phyloP scores from a whole-genome alignment of 2,113 vertebrate species.

The Trachemys scripta region DNA sequence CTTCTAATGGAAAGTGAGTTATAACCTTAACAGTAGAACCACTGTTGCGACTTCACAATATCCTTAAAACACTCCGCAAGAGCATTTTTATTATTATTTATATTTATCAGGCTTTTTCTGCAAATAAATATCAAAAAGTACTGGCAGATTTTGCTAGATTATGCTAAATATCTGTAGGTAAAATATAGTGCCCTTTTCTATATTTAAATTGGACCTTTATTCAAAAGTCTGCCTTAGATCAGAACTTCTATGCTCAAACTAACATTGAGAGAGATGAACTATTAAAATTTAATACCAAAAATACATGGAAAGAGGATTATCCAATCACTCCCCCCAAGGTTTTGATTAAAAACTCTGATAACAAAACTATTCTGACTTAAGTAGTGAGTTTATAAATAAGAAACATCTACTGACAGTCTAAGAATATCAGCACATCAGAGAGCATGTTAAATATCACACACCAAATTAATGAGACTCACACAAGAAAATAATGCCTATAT shows the following conservation, averaged over 20 bases:
- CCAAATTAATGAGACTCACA: not conserved
- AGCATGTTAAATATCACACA: constrained; percentile 7
- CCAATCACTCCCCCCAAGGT: constrained; percentile 36
- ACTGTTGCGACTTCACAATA: not conserved
- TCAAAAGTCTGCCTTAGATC: constrained; percentile 55
- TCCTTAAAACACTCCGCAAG: not conserved
- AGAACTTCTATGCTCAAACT: constrained; percentile 56
- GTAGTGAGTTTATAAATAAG: constrained; percentile 14
- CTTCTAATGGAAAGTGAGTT: not conserved
- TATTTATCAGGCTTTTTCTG: constrained; percentile 1
- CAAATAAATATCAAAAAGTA: constrained; percentile 23
- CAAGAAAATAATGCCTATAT: not conserved
- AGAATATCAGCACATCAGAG: constrained; percentile 1
- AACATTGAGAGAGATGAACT: constrained; percentile 47
- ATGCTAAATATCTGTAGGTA: constrained; percentile 35
- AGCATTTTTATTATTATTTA: not conserved
- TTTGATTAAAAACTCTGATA: constrained; percentile 56
- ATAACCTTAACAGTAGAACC: not conserved
- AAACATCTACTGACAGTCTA: constrained; percentile 28
- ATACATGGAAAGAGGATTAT: constrained; percentile 21
- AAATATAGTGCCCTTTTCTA: constrained; percentile 60
- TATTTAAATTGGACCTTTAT: constrained; percentile 71
- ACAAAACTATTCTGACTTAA: not conserved
- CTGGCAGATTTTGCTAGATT: constrained; percentile 35
- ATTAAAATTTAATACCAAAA: constrained; percentile 32